phyloP scores from a whole-genome alignment of 2,113 vertebrate genomes.

The Martes martes region DNA sequence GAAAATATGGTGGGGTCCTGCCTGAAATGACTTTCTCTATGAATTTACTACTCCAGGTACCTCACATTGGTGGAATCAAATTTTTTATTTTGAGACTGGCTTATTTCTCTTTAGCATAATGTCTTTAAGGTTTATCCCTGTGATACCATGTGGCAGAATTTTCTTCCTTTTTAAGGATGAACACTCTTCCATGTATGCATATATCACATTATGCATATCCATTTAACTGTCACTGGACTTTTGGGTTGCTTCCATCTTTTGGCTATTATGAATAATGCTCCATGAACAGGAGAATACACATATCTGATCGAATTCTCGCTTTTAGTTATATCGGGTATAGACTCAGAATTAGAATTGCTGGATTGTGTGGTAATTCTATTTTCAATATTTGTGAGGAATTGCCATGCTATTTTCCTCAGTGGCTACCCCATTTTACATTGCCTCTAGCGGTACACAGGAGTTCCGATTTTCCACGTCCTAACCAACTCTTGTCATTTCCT shows the following conservation, averaged over 20 bases:
- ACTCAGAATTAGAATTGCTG: background rate
- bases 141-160: background rate
- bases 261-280: background rate
- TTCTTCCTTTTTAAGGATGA: background rate
- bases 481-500: background rate
- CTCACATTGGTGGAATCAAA: background rate
- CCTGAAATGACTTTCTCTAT: background rate
- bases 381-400: background rate
- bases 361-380: background rate
- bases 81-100: background rate
- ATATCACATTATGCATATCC: background rate
- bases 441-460: background rate
- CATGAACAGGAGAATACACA: background rate
- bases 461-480: background rate
- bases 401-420: background rate
- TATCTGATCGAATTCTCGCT: background rate
- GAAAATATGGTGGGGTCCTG: background rate
- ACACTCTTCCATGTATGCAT: background rate
- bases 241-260: background rate
- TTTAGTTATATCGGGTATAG: background rate
- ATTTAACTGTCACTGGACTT: background rate
- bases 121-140: background rate
- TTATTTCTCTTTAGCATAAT: background rate
- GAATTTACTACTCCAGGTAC: background rate
- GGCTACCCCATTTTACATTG: background rate